phyloP scores from a whole-genome alignment of 2,113 vertebrate species.

The Rhipidura dahli region DNA sequence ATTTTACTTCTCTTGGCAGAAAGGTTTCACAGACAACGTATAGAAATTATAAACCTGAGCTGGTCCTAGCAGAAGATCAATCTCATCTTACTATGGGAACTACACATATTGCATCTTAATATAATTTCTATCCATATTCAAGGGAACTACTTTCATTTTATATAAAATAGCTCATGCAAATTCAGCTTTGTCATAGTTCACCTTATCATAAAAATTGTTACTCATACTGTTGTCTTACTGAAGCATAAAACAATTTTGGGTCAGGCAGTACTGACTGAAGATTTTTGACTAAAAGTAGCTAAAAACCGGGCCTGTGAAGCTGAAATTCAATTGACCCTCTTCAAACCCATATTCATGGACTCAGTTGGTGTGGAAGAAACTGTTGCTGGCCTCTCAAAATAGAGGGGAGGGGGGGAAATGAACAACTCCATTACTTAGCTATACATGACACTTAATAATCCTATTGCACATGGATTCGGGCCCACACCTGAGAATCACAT shows the following conservation, averaged over 20 bases:
- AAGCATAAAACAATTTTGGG: not conserved
- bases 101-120: not conserved
- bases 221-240: not conserved
- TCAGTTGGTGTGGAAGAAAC: not conserved
- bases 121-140: not conserved
- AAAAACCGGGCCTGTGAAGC: not conserved
- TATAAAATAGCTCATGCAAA: not conserved
- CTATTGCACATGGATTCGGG: not conserved
- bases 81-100: not conserved
- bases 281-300: not conserved
- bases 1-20: not conserved
- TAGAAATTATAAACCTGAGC: not conserved
- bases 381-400: not conserved
- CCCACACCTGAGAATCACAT: not conserved
- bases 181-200: not conserved
- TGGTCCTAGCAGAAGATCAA: not conserved
- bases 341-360: not conserved
- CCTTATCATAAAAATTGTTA: not conserved
- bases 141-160: not conserved
- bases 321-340: not conserved
- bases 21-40: accelerated
- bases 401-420: accelerated
- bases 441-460: not conserved
- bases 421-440: not conserved
- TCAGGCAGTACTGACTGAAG: not conserved